Percentiles rank a stretch among this genome's conserved stretches.
These are phyloP conservation scores for Agelastica alni DNA, from an alignment of 2,888 invertebrate species.

Conservation along the genomic window DNA sequence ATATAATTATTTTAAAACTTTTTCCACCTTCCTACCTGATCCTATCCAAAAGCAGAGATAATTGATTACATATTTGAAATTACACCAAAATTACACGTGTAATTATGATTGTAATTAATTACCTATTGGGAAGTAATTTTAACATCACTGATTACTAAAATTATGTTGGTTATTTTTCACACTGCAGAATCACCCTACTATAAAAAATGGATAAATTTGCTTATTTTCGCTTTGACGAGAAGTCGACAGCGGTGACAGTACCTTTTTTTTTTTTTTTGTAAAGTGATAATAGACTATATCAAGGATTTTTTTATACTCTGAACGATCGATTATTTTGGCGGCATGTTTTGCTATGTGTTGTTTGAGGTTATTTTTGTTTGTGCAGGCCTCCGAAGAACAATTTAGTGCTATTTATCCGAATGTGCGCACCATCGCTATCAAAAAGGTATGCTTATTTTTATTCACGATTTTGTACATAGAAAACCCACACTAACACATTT, in stretches of 20 bases:
- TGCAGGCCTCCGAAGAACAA: conserved; percentile 71
- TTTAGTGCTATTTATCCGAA: conserved; percentile 74
- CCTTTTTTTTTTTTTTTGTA: conserved; percentile 28
- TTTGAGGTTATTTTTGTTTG: conserved; percentile 51
- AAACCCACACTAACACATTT: no score
- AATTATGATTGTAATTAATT: no score
- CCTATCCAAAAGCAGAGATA: no score
- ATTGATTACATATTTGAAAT: no score
- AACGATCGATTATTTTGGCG: conserved; percentile 31
- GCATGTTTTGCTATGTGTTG: conserved; percentile 43
- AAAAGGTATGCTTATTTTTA: conserved; percentile 67
- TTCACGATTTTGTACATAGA: conserved; percentile 23
- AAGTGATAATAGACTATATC: no score
- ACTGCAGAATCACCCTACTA: not conserved
- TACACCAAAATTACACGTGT: no score
- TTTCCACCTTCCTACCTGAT: no score
- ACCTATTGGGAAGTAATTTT: no score
- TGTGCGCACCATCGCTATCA: conserved; percentile 78
- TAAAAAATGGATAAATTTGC: not conserved
- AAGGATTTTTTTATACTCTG: not conserved
- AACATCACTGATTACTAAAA: no score
- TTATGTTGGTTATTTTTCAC: conserved; percentile 26
- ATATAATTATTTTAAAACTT: no score
- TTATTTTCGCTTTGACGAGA: conserved; percentile 8
- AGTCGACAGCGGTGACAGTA: no score